These are phyloP conservation scores for Cricetomys ansorgei DNA, from an alignment of 2,113 vertebrate genomes.

Conservation along the genomic window DNA sequence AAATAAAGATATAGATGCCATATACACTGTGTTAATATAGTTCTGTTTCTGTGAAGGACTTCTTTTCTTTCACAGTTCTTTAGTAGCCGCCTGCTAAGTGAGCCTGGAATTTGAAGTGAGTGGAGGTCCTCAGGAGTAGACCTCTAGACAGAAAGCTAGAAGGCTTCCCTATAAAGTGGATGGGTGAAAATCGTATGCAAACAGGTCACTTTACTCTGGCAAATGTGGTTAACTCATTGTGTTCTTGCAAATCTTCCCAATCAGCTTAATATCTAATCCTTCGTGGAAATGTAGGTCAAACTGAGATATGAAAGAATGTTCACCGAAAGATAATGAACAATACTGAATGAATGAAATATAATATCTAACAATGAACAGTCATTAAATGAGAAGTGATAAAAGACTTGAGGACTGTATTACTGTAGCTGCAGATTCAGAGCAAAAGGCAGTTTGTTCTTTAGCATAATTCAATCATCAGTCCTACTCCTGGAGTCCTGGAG, in stretches of 20 bases:
- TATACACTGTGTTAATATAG: background rate
- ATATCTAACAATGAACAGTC: background rate
- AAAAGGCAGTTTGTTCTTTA: no score
- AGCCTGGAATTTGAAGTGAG: background rate
- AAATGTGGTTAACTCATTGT: background rate
- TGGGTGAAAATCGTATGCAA: background rate
- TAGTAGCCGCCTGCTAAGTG: background rate
- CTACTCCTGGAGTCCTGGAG: no score
- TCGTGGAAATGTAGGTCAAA: background rate
- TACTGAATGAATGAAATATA: no score
- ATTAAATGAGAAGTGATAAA: background rate
- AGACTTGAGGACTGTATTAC: background rate
- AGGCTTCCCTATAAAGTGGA: background rate
- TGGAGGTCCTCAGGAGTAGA: background rate
- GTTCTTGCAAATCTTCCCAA: background rate
- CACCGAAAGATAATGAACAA: background rate
- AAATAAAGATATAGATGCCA: background rate
- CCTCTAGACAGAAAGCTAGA: background rate
- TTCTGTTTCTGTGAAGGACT: background rate
- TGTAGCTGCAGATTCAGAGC: no score
- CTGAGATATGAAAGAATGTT: background rate
- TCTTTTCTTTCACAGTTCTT: background rate
- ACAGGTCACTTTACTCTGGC: background rate
- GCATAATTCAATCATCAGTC: no score
- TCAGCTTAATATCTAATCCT: background rate